Percentiles rank a stretch among this genome's conserved stretches.
These are phyloP conservation scores for Philonicus albiceps DNA, from an alignment of 2,888 invertebrate species.

Conservation along the genomic window DNA sequence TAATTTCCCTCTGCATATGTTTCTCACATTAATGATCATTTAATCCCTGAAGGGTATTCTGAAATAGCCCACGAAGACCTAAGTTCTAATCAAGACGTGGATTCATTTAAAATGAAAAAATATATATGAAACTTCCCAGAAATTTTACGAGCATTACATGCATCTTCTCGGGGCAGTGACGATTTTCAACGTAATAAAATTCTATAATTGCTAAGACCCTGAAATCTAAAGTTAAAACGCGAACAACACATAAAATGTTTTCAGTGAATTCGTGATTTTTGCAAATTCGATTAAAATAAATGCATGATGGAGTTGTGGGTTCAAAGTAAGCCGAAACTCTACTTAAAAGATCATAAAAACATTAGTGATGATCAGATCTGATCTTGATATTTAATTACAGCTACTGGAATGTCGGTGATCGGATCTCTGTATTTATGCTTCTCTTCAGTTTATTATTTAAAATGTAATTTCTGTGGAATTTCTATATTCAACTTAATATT, in stretches of 20 bases:
- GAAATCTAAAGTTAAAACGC: neutral
- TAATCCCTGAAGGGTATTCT: neutral
- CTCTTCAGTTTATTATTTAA: neutral
- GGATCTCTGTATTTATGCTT: neutral
- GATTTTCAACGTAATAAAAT: slow-evolving; percentile 31
- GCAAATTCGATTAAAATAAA: slow-evolving; percentile 30
- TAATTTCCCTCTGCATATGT: neutral
- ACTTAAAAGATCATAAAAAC: slow-evolving; percentile 20
- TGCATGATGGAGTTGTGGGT: neutral
- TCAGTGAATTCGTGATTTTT: slow-evolving; percentile 38
- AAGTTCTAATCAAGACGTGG: neutral
- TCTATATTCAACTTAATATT: neutral
- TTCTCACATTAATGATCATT: neutral
- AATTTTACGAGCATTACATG: neutral
- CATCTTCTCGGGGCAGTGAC: neutral
- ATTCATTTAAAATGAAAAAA: neutral
- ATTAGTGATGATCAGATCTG: neutral
- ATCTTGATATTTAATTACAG: neutral
- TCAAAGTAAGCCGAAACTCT: slow-evolving; percentile 29
- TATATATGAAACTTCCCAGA: neutral
- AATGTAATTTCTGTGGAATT: neutral
- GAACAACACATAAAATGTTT: slow-evolving; percentile 44
- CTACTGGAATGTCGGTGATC: neutral
- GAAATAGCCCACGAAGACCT: neutral
- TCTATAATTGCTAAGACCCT: slow-evolving; percentile 11